Evolutionary conservation across 2,888 invertebrate species (phyloP).

Genomic region (Tryphoninae sp.): DNA sequence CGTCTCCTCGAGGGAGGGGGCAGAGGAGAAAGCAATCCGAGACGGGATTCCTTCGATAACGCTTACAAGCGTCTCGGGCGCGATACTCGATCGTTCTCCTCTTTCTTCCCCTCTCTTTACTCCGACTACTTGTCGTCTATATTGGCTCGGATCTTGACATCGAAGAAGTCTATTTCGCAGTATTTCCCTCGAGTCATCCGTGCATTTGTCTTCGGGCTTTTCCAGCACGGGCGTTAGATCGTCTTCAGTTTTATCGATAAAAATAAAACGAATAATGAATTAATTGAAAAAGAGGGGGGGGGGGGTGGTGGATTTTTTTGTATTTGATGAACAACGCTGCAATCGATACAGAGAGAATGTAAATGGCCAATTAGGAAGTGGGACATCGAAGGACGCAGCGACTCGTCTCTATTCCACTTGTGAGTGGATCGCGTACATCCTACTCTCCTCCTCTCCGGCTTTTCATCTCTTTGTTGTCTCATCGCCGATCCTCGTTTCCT

Average conservation of each 20-base stretch:
- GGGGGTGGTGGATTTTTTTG: too few species aligned
- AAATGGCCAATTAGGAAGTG: constrained; percentile 56
- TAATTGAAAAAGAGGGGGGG: background rate
- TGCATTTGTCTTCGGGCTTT: background rate
- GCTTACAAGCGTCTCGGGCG: constrained; percentile 38
- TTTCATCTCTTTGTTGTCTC: constrained; percentile 47
- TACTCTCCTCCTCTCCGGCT: constrained; percentile 9
- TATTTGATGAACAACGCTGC: constrained; percentile 9
- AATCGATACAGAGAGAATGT: constrained; percentile 50
- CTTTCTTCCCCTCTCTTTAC: constrained; percentile 4
- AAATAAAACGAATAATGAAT: background rate
- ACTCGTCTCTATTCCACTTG: constrained; percentile 45
- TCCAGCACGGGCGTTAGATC: background rate
- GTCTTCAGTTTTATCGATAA: background rate
- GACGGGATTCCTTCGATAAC: constrained; percentile 57
- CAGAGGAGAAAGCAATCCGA: constrained; percentile 39
- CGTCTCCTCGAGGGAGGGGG: background rate
- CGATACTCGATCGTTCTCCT: constrained; percentile 53
- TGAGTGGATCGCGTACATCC: constrained; percentile 30
- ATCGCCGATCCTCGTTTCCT: constrained; percentile 43
- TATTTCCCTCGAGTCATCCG: constrained; percentile 20
- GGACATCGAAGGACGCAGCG: background rate
- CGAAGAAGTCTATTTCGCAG: constrained; percentile 24
- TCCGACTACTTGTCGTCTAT: constrained; percentile 15
- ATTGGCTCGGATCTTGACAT: constrained; percentile 44